phyloP scores from a whole-genome alignment of 2,888 invertebrate genomes.

The Craniophora ligustri region DNA sequence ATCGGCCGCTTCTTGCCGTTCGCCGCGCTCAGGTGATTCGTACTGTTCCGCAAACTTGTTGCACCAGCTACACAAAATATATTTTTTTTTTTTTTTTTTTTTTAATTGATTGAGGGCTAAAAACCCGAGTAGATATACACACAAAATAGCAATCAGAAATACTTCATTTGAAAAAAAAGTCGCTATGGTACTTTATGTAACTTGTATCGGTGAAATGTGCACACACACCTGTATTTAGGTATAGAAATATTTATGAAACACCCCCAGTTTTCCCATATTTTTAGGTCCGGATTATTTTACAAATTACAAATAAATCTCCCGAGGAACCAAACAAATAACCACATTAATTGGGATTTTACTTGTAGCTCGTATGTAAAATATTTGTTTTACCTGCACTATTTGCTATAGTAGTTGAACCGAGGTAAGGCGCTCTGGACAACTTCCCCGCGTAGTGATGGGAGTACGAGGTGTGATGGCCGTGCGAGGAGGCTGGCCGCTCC shows the following conservation, averaged over 20 bases:
- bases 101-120: too few species aligned
- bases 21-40: constrained; percentile 87
- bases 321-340: too few species aligned
- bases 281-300: too few species aligned
- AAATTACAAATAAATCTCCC: too few species aligned
- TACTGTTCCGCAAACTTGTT: constrained; percentile 81
- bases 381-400: constrained; percentile 76
- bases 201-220: not conserved
- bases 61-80: constrained; percentile 69
- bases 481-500: constrained; percentile 93
- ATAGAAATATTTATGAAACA: not conserved
- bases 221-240: not conserved
- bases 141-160: too few species aligned
- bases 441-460: constrained; percentile 88
- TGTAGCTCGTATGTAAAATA: not conserved
- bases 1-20: constrained; percentile 93
- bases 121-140: too few species aligned
- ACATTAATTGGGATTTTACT: too few species aligned
- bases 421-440: constrained; percentile 90
- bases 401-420: constrained; percentile 91
- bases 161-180: too few species aligned
- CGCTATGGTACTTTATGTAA: too few species aligned
- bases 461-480: constrained; percentile 90
- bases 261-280: too few species aligned
- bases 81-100: too few species aligned